These are phyloP conservation scores for Brenthis ino DNA, from an alignment of 2,888 invertebrate genomes.

Conservation along the genomic window DNA sequence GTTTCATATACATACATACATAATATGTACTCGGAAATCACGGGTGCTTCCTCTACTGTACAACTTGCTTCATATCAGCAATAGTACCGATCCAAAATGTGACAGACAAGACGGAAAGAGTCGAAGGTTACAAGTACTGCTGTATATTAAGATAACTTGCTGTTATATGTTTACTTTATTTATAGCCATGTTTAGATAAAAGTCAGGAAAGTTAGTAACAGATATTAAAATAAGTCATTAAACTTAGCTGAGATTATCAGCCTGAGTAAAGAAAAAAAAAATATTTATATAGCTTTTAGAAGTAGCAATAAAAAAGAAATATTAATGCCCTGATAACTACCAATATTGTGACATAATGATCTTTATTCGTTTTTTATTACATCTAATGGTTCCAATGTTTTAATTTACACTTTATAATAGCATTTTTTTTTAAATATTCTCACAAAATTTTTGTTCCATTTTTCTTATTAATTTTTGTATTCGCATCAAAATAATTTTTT, in stretches of 20 bases:
- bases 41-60: background rate
- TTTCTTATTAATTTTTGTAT: no score
- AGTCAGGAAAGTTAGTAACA: slow-evolving; percentile 23
- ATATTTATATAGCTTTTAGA: slow-evolving; percentile 37
- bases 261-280: slow-evolving; percentile 30
- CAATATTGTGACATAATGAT: slow-evolving; percentile 38
- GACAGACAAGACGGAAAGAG: slow-evolving; percentile 5
- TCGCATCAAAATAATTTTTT: no score
- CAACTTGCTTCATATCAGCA: slow-evolving; percentile 6
- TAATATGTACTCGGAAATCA: background rate
- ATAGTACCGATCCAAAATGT: slow-evolving; percentile 2
- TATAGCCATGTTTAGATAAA: slow-evolving; percentile 19
- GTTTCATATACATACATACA: no score
- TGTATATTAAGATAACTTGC: slow-evolving; percentile 7
- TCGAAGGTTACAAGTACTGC: slow-evolving; percentile 6
- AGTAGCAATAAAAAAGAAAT: slow-evolving; percentile 37
- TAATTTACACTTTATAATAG: background rate
- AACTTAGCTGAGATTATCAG: slow-evolving; percentile 36
- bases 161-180: slow-evolving; percentile 17
- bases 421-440: background rate
- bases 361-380: slow-evolving; percentile 23
- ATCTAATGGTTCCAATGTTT: slow-evolving; percentile 18
- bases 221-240: slow-evolving; percentile 37
- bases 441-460: background rate
- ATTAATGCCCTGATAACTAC: slow-evolving; percentile 35